Conservation (phyloP, 1,140 invertebrate species). For the Manduca sexta region DNA sequence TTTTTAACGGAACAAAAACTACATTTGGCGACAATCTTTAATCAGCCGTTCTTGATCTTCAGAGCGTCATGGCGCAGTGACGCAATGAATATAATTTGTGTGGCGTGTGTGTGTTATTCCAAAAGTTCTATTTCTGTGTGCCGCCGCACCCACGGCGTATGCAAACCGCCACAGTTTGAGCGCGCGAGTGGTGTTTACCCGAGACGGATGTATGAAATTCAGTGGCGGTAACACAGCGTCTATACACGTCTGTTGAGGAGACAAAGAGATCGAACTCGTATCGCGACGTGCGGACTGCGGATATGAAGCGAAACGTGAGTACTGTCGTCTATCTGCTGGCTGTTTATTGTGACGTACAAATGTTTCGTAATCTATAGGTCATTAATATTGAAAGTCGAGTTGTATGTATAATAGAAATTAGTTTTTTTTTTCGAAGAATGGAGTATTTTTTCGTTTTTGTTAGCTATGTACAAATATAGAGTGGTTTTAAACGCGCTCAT, state of each 20-base stretch:
- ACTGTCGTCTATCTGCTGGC: conserved; percentile 6
- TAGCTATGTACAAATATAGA: too few species aligned
- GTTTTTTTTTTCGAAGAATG: too few species aligned
- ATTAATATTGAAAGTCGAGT: too few species aligned
- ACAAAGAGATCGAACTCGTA: conserved; percentile 1
- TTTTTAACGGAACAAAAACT: background rate
- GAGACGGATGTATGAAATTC: conserved; percentile 40
- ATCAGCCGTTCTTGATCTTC: conserved; percentile 61
- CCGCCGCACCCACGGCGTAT: conserved; percentile 47
- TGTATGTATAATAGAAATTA: too few species aligned
- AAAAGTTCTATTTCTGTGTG: conserved; percentile 66
- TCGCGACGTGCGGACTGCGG: conserved; percentile 27
- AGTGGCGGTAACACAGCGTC: conserved; percentile 15
- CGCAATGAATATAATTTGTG: conserved; percentile 63
- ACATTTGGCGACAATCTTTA: background rate
- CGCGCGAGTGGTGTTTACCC: conserved; percentile 34
- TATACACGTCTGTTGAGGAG: too few species aligned
- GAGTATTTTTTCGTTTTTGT: too few species aligned
- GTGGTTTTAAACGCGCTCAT: too few species aligned
- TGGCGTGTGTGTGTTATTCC: conserved; percentile 50
- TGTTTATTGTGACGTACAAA: too few species aligned
- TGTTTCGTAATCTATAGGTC: too few species aligned
- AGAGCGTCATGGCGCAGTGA: conserved; percentile 51
- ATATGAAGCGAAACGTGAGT: conserved; percentile 68
- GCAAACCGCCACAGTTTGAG: conserved; percentile 36